These are phyloP conservation scores for Rhincodon typus DNA, from an alignment of 2,797 vertebrate genomes.

Conservation along the genomic window DNA sequence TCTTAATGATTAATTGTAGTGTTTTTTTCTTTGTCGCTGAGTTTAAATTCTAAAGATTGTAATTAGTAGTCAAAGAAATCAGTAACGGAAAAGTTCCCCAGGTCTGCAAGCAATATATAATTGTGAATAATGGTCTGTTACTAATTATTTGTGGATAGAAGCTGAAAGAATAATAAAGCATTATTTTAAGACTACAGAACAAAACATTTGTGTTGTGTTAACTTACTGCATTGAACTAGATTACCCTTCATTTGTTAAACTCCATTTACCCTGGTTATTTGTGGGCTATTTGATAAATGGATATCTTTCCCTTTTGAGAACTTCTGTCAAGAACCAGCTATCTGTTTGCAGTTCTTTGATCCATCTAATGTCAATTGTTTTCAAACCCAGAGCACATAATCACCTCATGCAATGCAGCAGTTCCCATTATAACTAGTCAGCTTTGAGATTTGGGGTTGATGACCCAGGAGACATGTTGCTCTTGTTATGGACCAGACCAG, in stretches of 20 bases:
- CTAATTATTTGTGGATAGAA: conserved; percentile 35
- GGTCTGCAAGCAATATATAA: neutral
- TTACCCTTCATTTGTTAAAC: neutral
- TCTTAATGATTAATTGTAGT: neutral
- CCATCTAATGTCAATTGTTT: neutral
- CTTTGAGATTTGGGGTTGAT: neutral
- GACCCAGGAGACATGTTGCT: neutral
- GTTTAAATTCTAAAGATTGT: conserved; percentile 32
- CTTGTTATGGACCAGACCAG: too few species aligned
- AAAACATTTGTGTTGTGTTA: neutral
- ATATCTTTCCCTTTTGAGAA: neutral
- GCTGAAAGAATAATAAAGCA: conserved; percentile 18
- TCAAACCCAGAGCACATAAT: neutral
- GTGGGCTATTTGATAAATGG: neutral
- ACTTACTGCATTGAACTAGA: neutral
- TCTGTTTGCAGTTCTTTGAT: neutral
- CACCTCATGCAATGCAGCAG: too few species aligned
- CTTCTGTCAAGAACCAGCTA: neutral
- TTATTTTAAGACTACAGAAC: conserved; percentile 33
- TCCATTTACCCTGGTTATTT: neutral
- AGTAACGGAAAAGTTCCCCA: neutral
- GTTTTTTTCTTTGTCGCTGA: neutral
- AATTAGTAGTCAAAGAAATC: neutral
- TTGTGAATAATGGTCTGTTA: conserved; percentile 3
- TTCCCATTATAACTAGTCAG: neutral